These are phyloP conservation scores for Trigoniulus corallinus DNA, from an alignment of 1,140 invertebrate species.

Conservation along the genomic window DNA sequence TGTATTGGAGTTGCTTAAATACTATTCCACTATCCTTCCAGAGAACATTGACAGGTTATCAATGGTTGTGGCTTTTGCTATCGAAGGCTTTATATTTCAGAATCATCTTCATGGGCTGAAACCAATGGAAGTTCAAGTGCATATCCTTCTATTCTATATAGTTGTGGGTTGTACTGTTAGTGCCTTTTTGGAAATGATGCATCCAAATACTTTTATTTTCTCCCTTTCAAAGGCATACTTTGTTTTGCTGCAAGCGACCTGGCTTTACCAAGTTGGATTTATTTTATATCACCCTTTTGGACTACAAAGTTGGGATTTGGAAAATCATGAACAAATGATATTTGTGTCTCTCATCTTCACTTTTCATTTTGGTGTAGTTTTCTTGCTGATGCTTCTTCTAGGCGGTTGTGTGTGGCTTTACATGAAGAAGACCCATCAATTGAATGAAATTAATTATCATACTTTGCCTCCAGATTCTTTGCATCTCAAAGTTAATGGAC, in stretches of 20 bases:
- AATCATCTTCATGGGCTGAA: conserved; percentile 32
- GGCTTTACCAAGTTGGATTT: conserved; percentile 35
- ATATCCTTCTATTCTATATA: conserved; percentile 29
- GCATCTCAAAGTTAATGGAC: too few species aligned
- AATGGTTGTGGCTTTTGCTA: conserved; percentile 23
- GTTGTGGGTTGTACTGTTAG: conserved; percentile 20
- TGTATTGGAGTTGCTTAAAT: conserved; percentile 26
- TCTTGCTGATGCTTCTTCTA: conserved; percentile 21
- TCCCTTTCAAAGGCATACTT: conserved; percentile 25
- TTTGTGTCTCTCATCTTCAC: conserved; percentile 29
- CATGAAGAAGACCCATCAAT: too few species aligned
- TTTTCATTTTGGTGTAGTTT: conserved; percentile 26
- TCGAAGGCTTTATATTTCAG: conserved; percentile 32
- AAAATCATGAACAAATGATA: conserved; percentile 31
- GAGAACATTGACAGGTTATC: conserved; percentile 28
- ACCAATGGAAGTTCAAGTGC: conserved; percentile 29
- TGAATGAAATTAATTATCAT: too few species aligned
- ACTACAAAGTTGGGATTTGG: conserved; percentile 23
- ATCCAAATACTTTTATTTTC: conserved; percentile 22
- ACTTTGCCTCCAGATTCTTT: too few species aligned
- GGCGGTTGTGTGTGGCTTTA: conserved; percentile 17
- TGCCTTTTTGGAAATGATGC: conserved; percentile 25
- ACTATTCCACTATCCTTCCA: conserved; percentile 23
- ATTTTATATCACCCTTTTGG: conserved; percentile 31
- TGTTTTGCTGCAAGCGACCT: conserved; percentile 31